Conservation (phyloP, 2,797 vertebrate genomes). For the Poecile montanus region DNA sequence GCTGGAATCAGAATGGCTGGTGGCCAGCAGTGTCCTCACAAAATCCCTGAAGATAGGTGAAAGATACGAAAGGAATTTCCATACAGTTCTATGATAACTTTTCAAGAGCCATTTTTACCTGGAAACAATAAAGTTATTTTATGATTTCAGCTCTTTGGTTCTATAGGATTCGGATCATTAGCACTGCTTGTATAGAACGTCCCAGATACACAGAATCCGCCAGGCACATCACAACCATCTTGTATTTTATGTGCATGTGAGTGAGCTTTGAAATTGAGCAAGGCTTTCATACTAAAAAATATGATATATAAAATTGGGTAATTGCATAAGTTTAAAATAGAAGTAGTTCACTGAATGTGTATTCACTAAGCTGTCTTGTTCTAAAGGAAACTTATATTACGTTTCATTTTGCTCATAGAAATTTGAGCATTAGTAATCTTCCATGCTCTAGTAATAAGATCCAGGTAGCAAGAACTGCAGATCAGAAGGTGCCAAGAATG, state of each 20-base stretch:
- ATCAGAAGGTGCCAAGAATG: conserved; percentile 35
- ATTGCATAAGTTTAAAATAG: conserved; percentile 18
- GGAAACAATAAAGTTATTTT: background rate
- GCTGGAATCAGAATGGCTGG: background rate
- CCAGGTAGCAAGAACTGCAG: conserved; percentile 27
- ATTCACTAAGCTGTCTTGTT: conserved; percentile 10
- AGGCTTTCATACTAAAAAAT: background rate
- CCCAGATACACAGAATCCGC: background rate
- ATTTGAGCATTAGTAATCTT: conserved; percentile 36
- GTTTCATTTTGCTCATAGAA: conserved; percentile 45
- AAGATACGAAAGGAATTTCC: background rate
- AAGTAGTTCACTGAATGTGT: background rate
- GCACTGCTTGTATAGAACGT: background rate
- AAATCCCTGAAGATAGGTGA: background rate
- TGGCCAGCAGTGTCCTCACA: background rate
- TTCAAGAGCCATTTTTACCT: background rate
- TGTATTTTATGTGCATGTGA: background rate
- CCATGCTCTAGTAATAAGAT: conserved; percentile 30
- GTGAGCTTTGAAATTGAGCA: background rate
- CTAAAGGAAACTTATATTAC: conserved; percentile 8
- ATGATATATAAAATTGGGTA: background rate
- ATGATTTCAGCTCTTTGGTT: background rate
- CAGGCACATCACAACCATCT: background rate
- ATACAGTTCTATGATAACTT: background rate
- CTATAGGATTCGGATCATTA: background rate